phyloP scores from a whole-genome alignment of 2,113 vertebrate species.

The Bombycilla garrulus region DNA sequence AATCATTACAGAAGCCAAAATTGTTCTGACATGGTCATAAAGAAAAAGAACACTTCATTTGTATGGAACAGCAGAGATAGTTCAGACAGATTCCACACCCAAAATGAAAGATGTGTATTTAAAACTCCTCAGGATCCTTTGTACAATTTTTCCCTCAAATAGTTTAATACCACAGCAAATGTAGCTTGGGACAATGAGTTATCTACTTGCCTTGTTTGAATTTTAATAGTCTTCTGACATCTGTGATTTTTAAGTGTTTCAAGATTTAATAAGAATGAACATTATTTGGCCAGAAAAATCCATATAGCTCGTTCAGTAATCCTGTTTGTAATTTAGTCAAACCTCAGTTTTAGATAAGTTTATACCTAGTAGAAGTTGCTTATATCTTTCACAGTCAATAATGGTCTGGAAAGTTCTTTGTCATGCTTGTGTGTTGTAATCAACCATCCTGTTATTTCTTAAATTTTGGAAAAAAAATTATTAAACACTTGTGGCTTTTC shows the following conservation, averaged over 20 bases:
- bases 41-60: not conserved
- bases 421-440: not conserved
- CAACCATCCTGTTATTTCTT: not conserved
- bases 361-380: not conserved
- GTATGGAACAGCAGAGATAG: not conserved
- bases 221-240: not conserved
- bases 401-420: not conserved
- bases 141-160: not conserved
- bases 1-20: not conserved
- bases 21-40: not conserved
- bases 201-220: not conserved
- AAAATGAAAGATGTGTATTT: not conserved
- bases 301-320: not conserved
- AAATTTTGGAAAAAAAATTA: not conserved
- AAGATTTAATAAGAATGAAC: not conserved
- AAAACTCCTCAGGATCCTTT: not conserved
- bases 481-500: not conserved
- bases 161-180: not conserved
- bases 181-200: not conserved
- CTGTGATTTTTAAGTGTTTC: not conserved
- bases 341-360: not conserved
- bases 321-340: not conserved
- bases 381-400: not conserved
- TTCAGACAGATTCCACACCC: not conserved
- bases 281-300: not conserved